phyloP scores from a whole-genome alignment of 1,140 invertebrate species.

The Aphaenogaster rudis region DNA sequence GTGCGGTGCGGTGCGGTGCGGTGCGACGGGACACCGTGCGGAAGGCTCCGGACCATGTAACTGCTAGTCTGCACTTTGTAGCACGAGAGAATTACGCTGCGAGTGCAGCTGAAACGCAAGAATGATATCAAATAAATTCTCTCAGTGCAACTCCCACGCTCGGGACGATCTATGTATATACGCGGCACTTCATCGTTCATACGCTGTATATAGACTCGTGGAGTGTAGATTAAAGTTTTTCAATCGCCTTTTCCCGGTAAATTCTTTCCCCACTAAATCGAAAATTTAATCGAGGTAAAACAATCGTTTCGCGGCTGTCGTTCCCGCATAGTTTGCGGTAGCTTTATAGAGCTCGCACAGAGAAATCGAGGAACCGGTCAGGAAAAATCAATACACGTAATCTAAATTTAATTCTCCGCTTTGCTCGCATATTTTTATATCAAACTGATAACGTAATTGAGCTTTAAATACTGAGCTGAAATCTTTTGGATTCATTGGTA shows the following conservation, averaged over 20 bases:
- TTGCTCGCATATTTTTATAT: constrained; percentile 22
- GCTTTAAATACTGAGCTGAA: constrained; percentile 2
- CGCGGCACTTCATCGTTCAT: constrained; percentile 11
- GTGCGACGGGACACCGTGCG: not conserved
- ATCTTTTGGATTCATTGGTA: not conserved
- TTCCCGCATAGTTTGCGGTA: constrained; percentile 10
- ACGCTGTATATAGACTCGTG: not conserved
- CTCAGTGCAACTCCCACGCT: not conserved
- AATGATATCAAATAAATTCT: constrained; percentile 58
- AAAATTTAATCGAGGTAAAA: constrained; percentile 46
- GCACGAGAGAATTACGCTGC: constrained; percentile 35
- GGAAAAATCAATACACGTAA: constrained; percentile 18
- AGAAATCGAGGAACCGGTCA: not conserved
- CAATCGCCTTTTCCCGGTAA: constrained; percentile 10
- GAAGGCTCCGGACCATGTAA: constrained; percentile 10
- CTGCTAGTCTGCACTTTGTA: constrained; percentile 39
- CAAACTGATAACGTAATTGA: constrained; percentile 8
- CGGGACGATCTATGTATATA: constrained; percentile 15
- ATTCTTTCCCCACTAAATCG: constrained; percentile 37
- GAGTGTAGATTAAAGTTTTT: constrained; percentile 26
- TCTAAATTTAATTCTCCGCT: constrained; percentile 14
- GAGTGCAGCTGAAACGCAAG: constrained; percentile 26
- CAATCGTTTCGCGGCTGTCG: constrained; percentile 13
- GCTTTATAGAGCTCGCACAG: not conserved
- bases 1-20: not conserved